phyloP scores from a whole-genome alignment of 2,888 invertebrate genomes.

The Magallana nippona region DNA sequence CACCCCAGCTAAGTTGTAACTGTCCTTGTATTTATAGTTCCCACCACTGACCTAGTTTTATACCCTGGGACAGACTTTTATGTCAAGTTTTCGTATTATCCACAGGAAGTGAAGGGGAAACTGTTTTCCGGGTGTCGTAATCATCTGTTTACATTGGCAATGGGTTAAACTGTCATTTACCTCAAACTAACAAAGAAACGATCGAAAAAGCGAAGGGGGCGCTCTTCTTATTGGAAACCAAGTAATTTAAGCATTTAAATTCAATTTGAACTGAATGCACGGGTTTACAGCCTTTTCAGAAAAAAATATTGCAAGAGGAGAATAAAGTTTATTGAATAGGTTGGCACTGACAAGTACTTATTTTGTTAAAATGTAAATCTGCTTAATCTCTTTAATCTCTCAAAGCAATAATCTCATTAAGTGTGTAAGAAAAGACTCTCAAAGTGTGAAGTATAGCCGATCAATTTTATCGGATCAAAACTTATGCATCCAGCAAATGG shows the following conservation, averaged over 20 bases:
- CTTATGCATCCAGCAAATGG: background rate
- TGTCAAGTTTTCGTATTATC: conserved; percentile 10
- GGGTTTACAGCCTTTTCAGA: background rate
- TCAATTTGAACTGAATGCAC: conserved; percentile 14
- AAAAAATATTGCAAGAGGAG: background rate
- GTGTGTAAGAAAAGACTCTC: conserved; percentile 2
- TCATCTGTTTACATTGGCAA: conserved; percentile 6
- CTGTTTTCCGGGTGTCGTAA: conserved; percentile 30
- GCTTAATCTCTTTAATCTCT: conserved; percentile 9
- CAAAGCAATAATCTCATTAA: conserved; percentile 14
- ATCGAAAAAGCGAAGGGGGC: background rate
- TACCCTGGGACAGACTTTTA: background rate
- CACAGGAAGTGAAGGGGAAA: conserved; percentile 30
- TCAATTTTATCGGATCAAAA: conserved; percentile 24
- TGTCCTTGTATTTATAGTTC: background rate
- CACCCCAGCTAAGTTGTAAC: background rate
- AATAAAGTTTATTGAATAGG: background rate
- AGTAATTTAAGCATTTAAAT: conserved; percentile 22
- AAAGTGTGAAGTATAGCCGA: conserved; percentile 19
- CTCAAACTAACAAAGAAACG: conserved; percentile 4
- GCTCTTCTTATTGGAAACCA: background rate
- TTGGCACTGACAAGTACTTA: background rate
- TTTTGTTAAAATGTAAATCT: conserved; percentile 17
- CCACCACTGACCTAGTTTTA: background rate
- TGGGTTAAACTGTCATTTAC: conserved; percentile 20